Evolutionary conservation across 2,888 invertebrate species (phyloP), one percentile per base, ranked within the genome.

Genomic region (Latrodectus hesperus): DNA sequence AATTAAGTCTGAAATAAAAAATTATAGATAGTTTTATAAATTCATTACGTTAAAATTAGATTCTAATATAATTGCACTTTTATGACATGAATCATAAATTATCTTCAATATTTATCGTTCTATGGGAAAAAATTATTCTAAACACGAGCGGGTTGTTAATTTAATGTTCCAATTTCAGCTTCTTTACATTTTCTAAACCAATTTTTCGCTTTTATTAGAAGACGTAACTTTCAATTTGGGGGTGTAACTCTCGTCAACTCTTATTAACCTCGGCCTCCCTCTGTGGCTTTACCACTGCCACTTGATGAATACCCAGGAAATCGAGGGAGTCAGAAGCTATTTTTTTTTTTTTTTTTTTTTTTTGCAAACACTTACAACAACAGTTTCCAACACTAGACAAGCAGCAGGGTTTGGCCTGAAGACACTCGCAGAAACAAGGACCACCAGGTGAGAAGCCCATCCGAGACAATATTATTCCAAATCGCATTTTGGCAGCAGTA

Each of bases 391-490:
- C 79, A 65, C 14, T 51, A 12, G 64, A 65, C 75, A 79, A 72
- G 26, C 79, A 80, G 79, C 81, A 51, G 81, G 81, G 49, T 14
- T 14, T 14, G 17, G 64, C 51, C 52, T 16, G 38, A 64, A 22
- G 49, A 67, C 53, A 72, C 71, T 68, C 4, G 70, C 70, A n/a
- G 38, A 26, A 65, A 9, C 64, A 51, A 52, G 49, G 86, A 87
- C 86, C 86, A 87, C 86, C 86, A 87, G 71, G 72, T 49, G 86
- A 26, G 86, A 81, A 71, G 67, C 26, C 74, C 67, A 81, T 55
- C 81, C 67, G 70, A 77, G 86, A 81, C 86, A 87, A 87, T 81
- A 87, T 87, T 87, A 87, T 87, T 87, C 72, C 81, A 77, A 76
- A 81, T 71, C 68, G 55, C 76, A 26, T 72, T 87, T 77, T 87